Percentiles rank a stretch among this genome's conserved stretches.
Conservation (phyloP, 2,888 invertebrate species). For the Stenodema calcarata region DNA sequence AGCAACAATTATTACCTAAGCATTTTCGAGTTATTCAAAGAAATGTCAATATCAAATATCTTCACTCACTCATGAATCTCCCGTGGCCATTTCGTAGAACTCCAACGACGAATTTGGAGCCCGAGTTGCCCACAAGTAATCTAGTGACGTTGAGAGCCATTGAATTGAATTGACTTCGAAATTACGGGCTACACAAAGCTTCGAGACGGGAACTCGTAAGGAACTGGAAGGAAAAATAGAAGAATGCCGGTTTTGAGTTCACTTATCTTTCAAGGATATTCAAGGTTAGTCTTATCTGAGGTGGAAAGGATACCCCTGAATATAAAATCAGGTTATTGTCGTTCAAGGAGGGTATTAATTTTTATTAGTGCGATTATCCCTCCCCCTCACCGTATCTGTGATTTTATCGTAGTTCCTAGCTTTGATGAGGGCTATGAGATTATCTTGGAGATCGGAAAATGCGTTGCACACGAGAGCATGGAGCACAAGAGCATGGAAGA, state of each 20-base stretch:
- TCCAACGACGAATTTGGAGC: background rate
- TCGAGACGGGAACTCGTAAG: background rate
- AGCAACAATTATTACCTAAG: too few species aligned
- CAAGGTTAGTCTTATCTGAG: background rate
- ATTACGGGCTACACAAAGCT: background rate
- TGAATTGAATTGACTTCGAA: background rate
- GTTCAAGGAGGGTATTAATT: too few species aligned
- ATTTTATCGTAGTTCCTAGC: too few species aligned
- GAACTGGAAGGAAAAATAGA: background rate
- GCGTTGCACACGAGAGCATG: too few species aligned
- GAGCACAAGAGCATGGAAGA: too few species aligned
- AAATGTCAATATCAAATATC: too few species aligned
- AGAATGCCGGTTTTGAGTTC: background rate
- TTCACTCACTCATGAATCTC: constrained; percentile 15
- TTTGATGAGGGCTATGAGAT: too few species aligned
- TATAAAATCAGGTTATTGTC: too few species aligned
- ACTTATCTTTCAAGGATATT: background rate
- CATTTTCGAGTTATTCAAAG: background rate
- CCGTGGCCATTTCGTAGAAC: background rate
- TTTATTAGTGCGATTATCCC: too few species aligned
- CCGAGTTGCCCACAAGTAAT: background rate
- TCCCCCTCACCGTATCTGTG: too few species aligned
- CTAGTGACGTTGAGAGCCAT: constrained; percentile 14
- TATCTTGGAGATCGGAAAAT: too few species aligned
- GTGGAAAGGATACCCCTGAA: too few species aligned